Evolutionary conservation across 2,797 vertebrate species (phyloP), one percentile per base, ranked within the genome.

Genomic region (Gallirallus australis): DNA sequence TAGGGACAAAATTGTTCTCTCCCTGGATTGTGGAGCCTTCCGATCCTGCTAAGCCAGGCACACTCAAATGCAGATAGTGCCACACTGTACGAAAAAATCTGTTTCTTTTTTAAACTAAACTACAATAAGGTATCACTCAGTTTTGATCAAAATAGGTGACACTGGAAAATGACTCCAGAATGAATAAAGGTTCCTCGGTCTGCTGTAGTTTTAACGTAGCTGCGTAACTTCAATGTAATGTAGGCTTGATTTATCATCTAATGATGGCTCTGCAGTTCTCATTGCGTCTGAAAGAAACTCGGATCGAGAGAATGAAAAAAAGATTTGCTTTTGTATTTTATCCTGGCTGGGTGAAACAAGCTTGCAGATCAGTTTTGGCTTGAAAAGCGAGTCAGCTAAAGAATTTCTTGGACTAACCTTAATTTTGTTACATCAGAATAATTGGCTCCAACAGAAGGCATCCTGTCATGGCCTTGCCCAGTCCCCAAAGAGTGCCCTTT

Each of bases 381-480:
- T 85, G 81, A 64, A 47, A 90, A 96, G 42, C 48, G 53, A 93
- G 71, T 91, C 86, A 92, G 69, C 79, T 83, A 13, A 89, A 94
- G 90, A 72, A 85, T 87, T 85, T 70, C 65, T 94, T 77, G 88
- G 78, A 90, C 90, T 90, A 63, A 82, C 72, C 35, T 69, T 87
- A 60, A 69, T 94, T 94, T 82, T 86, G 75, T 86, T 96, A 86
- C 80, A 66, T 89, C 94, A 87, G 93, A 84, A 50, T 95, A 93
- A 91, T 64, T 95, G 92, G 59, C 87, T 94, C n/a, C 77, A 93
- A 16, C 70, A 82, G 87, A 76, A 90, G 56, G 73, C 90, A 39
- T 90, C 79, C 85, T 88, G 82, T 54, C 3, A 10, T 59, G 90
- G 91, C 80, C 70, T 86, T 91, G 78, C 81, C 92, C 63, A 47